phyloP scores from a whole-genome alignment of 1,140 invertebrate species.

The Aradophagus sp. region DNA sequence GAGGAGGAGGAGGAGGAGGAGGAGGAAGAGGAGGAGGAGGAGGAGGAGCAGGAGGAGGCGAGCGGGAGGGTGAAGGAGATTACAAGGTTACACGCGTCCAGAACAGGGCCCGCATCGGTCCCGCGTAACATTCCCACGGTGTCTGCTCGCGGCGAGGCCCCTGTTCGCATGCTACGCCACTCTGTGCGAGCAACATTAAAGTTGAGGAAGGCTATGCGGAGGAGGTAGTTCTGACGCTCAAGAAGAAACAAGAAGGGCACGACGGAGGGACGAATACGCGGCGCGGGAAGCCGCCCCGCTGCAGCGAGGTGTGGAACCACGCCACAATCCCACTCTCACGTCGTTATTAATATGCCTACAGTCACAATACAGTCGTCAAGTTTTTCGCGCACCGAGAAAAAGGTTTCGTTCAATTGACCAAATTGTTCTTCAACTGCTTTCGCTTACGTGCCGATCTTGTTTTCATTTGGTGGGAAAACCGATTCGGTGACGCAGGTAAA shows the following conservation, averaged over 20 bases:
- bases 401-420: too few relatives aligned
- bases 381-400: too few relatives aligned
- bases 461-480: too few relatives aligned
- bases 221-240: conserved; percentile 53
- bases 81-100: conserved; percentile 73
- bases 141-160: conserved; percentile 71
- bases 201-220: conserved; percentile 62
- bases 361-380: too few relatives aligned
- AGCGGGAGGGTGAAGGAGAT: conserved; percentile 70
- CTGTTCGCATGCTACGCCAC: conserved; percentile 67
- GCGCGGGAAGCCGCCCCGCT: conserved; percentile 15
- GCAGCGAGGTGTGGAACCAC: conserved; percentile 59
- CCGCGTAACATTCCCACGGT: conserved; percentile 74
- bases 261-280: conserved; percentile 40
- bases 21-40: conserved; percentile 27
- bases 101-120: conserved; percentile 66
- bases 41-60: conserved; percentile 33
- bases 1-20: conserved; percentile 41
- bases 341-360: conserved; percentile 71
- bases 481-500: too few relatives aligned
- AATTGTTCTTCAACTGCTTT: too few relatives aligned
- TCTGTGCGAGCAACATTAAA: conserved; percentile 68
- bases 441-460: too few relatives aligned
- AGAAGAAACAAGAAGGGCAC: conserved; percentile 43
- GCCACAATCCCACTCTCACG: conserved; percentile 66